These are phyloP conservation scores for Argentina silus DNA, from an alignment of 2,797 vertebrate species.

Conservation along the genomic window DNA sequence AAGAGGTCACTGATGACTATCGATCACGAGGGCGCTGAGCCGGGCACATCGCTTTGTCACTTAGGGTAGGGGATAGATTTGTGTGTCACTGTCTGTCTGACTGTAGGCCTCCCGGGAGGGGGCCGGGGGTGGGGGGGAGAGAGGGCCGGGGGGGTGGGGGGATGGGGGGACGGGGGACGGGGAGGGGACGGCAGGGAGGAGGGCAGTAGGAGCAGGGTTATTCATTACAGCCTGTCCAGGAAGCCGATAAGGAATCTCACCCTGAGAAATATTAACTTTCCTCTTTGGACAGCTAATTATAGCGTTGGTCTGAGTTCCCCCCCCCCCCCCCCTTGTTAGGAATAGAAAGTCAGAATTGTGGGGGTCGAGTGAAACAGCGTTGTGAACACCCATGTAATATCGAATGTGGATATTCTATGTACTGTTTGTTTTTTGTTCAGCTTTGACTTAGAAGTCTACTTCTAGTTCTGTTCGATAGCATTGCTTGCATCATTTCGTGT, in stretches of 20 bases:
- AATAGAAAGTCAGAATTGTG: constrained; percentile 31
- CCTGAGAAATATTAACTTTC: constrained; percentile 76
- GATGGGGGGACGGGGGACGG: not conserved
- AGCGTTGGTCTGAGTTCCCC: constrained; percentile 18
- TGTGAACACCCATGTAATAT: constrained; percentile 40
- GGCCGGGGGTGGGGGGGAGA: constrained; percentile 37
- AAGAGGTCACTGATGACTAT: constrained; percentile 81
- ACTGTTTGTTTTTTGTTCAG: no score
- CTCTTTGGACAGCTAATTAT: constrained; percentile 68
- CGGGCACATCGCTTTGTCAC: constrained; percentile 63
- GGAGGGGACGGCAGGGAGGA: not conserved
- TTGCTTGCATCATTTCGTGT: no score
- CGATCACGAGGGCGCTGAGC: constrained; percentile 62
- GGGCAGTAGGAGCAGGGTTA: constrained; percentile 42
- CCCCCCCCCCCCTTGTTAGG: constrained; percentile 22
- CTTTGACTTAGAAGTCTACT: no score
- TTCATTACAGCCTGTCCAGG: constrained; percentile 74
- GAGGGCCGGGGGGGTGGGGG: constrained; percentile 32
- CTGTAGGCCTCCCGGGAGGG: constrained; percentile 62
- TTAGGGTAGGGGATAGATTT: constrained; percentile 70
- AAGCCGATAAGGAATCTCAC: constrained; percentile 73
- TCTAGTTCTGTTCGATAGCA: no score
- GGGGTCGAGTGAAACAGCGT: constrained; percentile 34
- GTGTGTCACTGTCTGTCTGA: constrained; percentile 75
- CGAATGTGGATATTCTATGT: no score